Evolutionary conservation across 2,797 vertebrate genomes (phyloP), one percentile per base, ranked within the genome.

Genomic region (Sylvia borin): DNA sequence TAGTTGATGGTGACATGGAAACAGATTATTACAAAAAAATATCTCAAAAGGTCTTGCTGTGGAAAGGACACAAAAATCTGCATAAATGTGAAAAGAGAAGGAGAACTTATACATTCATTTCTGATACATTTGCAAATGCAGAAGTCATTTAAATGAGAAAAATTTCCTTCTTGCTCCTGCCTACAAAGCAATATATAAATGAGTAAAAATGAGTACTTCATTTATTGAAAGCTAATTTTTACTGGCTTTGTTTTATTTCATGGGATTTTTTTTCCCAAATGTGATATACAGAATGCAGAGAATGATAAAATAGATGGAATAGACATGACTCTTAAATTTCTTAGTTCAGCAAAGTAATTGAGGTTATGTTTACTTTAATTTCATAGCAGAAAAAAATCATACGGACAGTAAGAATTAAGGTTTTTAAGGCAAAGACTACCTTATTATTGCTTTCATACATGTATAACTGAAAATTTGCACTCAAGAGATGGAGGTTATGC

Each of bases 181-280:
- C 13, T 74, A 6, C 6, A 48, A 48, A 48, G 1, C 9, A 34
- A 20, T 42, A 34, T 3, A 9, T 38, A 55, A n/a, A n/a, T n/a
- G n/a, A n/a, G n/a, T n/a, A n/a, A 62, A 40, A 2, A 2, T 43
- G 4, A 54, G 5, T 27, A 72, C 2, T 72, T 82, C 1, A 2
- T 6, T 77, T 60, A 45, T 17, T 27, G 11, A 40, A 61, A 70
- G 7, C 1, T 76, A 31, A 11, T 72, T 85, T 61, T 67, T 47
- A 47, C 5, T 34, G 7, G 1, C 9, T 76, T 72, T 24, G 2
- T 27, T 61, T 47, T 43, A 8, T 25, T 57, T 71, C 26, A 31
- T n/a, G n/a, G n/a, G 9, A 3, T 3, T 24, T n/a, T 62, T 51
- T 43, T 94, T 75, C 3, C 11, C 11, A 70, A 29, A 79, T 55